phyloP scores from a whole-genome alignment of 2,113 vertebrate species.

The Ranitomeya imitator region DNA sequence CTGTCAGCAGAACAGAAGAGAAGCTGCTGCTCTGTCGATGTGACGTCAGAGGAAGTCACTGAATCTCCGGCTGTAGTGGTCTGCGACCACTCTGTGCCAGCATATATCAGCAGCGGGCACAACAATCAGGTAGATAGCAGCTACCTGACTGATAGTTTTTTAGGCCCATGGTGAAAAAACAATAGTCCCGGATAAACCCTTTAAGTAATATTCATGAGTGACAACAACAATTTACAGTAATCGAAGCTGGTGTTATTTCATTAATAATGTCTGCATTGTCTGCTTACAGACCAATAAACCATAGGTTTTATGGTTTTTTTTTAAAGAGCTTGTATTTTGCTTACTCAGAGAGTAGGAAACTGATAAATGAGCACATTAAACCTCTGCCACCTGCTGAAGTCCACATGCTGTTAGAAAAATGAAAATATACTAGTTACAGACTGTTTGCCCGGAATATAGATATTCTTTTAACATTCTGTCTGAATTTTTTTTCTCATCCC shows the following conservation, averaged over 20 bases:
- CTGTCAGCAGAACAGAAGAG: no score
- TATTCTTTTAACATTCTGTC: neutral
- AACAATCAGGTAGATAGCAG: no score
- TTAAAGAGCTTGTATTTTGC: neutral
- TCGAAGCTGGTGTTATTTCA: neutral
- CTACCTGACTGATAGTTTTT: no score
- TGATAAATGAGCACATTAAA: constrained; percentile 47
- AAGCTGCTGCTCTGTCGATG: no score
- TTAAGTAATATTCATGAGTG: neutral
- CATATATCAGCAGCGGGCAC: no score
- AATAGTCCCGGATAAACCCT: no score
- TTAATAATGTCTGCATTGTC: neutral
- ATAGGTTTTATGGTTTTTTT: constrained; percentile 10
- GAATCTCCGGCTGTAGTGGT: no score
- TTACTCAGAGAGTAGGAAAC: constrained; percentile 15
- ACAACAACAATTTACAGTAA: neutral
- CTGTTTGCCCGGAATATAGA: neutral
- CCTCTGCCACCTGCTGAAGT: constrained; percentile 23
- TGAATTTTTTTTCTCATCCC: neutral
- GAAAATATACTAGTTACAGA: constrained; percentile 28
- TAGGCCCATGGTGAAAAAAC: no score
- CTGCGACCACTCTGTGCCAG: no score
- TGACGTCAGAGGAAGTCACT: no score
- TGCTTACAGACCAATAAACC: neutral
- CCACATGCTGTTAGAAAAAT: constrained; percentile 29